phyloP scores from a whole-genome alignment of 2,888 invertebrate species.

The Lomographa bimaculata region DNA sequence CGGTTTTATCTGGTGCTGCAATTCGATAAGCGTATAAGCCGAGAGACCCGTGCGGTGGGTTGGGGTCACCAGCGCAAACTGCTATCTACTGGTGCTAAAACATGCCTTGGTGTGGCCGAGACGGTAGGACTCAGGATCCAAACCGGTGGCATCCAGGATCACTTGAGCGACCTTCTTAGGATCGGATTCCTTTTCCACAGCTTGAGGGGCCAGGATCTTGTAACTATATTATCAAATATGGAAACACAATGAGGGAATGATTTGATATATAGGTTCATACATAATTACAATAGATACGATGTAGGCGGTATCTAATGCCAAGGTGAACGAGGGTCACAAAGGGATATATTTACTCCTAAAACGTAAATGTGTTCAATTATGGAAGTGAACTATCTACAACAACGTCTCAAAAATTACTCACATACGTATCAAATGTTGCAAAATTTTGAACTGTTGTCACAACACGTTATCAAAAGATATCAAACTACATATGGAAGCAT shows the following conservation, averaged over 20 bases:
- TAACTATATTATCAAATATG: conserved; percentile 89
- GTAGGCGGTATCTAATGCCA: conserved; percentile 15
- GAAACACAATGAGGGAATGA: conserved; percentile 70
- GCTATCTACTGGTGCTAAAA: conserved; percentile 70
- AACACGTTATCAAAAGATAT: conserved; percentile 6
- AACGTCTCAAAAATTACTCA: conserved; percentile 12
- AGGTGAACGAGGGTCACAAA: conserved; percentile 1
- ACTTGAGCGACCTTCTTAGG: conserved; percentile 92
- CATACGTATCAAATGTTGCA: conserved; percentile 12
- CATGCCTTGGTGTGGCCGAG: conserved; percentile 99
- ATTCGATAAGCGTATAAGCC: conserved; percentile 57
- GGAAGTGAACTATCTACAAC: conserved; percentile 1
- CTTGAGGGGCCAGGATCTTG: conserved; percentile 98
- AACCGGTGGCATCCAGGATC: conserved; percentile 91
- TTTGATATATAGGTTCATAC: conserved; percentile 27
- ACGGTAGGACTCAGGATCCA: conserved; percentile 96
- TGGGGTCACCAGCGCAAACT: conserved; percentile 55
- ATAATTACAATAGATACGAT: conserved; percentile 34
- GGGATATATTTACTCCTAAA: conserved; percentile 4
- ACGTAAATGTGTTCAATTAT: neutral
- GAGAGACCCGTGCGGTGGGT: conserved; percentile 50
- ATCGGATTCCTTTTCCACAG: conserved; percentile 89
- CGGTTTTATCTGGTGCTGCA: conserved; percentile 61
- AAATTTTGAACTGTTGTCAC: conserved; percentile 10
- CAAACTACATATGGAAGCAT: conserved; percentile 17